These are phyloP conservation scores for Thereuonema tuberculata DNA, from an alignment of 1,140 invertebrate genomes.

Conservation along the genomic window DNA sequence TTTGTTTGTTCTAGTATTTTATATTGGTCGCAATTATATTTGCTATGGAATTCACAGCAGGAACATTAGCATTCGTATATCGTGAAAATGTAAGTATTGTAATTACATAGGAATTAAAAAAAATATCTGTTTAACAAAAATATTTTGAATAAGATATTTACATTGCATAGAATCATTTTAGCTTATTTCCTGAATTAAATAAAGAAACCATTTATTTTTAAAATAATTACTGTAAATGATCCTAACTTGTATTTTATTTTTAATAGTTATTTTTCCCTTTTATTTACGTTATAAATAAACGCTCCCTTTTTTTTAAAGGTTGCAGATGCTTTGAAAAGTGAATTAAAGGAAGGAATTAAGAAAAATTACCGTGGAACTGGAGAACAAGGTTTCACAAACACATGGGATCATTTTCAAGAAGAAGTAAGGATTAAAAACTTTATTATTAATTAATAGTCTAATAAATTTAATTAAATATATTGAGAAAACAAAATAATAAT, in stretches of 20 bases:
- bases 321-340: slow-evolving; percentile 38
- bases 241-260: not conserved
- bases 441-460: not conserved
- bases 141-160: too few relatives aligned
- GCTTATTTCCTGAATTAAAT: not conserved
- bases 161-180: not conserved
- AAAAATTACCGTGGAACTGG: slow-evolving; percentile 49
- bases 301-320: not conserved
- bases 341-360: slow-evolving; percentile 50
- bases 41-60: slow-evolving; percentile 58
- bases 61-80: slow-evolving; percentile 60
- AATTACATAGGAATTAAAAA: too few relatives aligned
- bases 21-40: slow-evolving; percentile 63
- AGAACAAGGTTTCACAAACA: slow-evolving; percentile 40
- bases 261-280: slow-evolving; percentile 1
- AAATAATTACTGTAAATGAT: not conserved
- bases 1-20: slow-evolving; percentile 53
- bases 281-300: not conserved
- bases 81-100: slow-evolving; percentile 43
- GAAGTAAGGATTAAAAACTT: slow-evolving; percentile 37
- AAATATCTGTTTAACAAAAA: too few relatives aligned
- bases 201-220: not conserved
- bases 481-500: not conserved
- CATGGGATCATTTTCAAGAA: slow-evolving; percentile 58
- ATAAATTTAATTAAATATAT: slow-evolving; percentile 1